Base-by-base conservation (phyloP, 2,797 vertebrate genomes). In the Octomys mimax region DNA sequence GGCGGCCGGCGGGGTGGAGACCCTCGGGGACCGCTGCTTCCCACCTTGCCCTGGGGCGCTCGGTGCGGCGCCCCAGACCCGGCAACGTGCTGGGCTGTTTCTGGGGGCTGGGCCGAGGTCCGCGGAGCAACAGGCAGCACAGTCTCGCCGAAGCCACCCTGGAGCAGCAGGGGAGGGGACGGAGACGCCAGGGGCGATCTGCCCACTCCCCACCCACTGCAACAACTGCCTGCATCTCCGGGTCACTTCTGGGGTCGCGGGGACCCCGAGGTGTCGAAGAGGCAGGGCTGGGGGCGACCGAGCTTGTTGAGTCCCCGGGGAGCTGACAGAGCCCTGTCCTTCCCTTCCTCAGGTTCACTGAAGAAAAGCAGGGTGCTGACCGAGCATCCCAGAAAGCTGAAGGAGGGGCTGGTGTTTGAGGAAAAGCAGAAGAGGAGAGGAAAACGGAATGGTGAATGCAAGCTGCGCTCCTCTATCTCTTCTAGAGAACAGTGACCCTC, bases 71-170 rank as follows among this genome's bases (percentile, higher is more conserved):
- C 6, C 11, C 2, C 1, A 13, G 3, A 5, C 39, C 49, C 77
- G 68, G 39, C 73, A 0, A 84, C 87, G 52, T 59, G 57, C 87
- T 85, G 19, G 88, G 39, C 61, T 61, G 54, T 81, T 46, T 52
- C 7, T 49, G 61, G 89, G 84, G 71, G 85, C 82, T 92, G 91
- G 68, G 88, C 85, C 18, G 14, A 80, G 84, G 81, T 92, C 62
- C 46, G 36, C 1, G 4, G 88, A 91, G 97, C 97, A 96, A 95
- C 97, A 95, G 96, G 94, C 88, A 46, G 9, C 6, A 26, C 22
- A 68, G 77, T 75, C 80, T 39, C 7, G 39, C 83, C 78, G 1
- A 19, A 24, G n/a, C 12, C 62, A 39, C 64, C 62, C 86, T 6
- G 0, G 22, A 59, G n/a, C 42, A 18, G 39, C 83, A 4, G 28